These are phyloP conservation scores for Penaeus monodon DNA, from an alignment of 2,888 invertebrate genomes.

Conservation along the genomic window DNA sequence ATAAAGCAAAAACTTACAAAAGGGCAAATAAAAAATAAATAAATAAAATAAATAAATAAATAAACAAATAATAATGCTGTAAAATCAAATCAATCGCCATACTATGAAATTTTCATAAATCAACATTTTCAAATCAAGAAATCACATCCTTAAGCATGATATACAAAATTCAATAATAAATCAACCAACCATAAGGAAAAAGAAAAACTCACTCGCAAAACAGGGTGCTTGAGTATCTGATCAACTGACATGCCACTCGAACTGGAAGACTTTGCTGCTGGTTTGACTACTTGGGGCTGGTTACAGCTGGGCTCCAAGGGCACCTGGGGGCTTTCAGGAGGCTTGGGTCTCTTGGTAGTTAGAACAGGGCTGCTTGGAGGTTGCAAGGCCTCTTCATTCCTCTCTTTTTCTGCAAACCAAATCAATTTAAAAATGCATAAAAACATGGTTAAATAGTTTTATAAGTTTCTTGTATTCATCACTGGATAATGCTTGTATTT, in stretches of 20 bases:
- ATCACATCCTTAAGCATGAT: neutral
- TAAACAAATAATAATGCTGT: too few species aligned
- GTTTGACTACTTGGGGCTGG: neutral
- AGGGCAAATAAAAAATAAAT: neutral
- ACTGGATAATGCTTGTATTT: too few species aligned
- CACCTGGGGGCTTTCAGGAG: neutral
- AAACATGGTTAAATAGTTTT: too few species aligned
- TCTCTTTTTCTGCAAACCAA: too few species aligned
- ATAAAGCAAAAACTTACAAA: neutral
- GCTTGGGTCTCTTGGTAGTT: neutral
- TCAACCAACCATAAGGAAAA: neutral
- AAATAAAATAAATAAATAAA: too few species aligned
- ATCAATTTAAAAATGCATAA: too few species aligned
- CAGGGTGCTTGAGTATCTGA: constrained; percentile 61
- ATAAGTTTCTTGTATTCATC: too few species aligned
- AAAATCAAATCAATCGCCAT: neutral
- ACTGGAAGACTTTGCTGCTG: neutral
- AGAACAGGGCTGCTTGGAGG: too few species aligned
- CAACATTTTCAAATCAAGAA: too few species aligned
- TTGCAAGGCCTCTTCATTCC: too few species aligned
- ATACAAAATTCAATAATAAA: neutral
- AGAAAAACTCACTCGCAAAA: constrained; percentile 53
- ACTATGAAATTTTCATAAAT: neutral
- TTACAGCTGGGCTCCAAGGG: neutral
- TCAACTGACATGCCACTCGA: constrained; percentile 42